phyloP scores from a whole-genome alignment of 2,113 vertebrate species.

The Donacobius atricapilla region DNA sequence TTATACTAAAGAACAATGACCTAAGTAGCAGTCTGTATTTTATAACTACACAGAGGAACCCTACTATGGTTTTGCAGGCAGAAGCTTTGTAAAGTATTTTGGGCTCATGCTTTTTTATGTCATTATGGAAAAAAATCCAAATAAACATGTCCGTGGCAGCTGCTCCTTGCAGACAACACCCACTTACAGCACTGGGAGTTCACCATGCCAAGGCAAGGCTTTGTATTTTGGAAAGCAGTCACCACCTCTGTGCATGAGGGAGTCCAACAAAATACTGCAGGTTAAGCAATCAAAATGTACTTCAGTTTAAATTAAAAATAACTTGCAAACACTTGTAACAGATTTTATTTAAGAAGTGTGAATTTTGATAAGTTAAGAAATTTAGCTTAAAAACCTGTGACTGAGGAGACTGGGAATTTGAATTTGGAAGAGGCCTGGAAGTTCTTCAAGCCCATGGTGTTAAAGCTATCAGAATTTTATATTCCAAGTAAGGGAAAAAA shows the following conservation, averaged over 20 bases:
- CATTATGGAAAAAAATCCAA: not conserved
- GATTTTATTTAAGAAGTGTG: slow-evolving; percentile 5
- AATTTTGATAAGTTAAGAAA: not conserved
- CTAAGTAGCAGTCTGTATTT: not conserved
- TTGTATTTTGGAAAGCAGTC: not conserved
- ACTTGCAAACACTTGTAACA: not conserved
- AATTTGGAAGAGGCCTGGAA: not conserved
- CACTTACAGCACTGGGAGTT: not conserved
- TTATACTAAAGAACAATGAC: not conserved
- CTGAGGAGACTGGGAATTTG: not conserved
- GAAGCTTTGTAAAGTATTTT: not conserved
- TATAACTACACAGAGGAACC: not conserved
- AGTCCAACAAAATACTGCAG: not conserved
- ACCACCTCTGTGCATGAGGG: not conserved
- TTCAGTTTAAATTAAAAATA: not conserved
- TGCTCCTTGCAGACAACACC: not conserved
- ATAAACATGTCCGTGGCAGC: not conserved
- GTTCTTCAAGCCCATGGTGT: not conserved
- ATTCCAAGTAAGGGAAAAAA: not conserved
- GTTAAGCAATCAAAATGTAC: not conserved
- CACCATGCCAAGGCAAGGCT: not conserved
- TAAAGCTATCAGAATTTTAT: not conserved
- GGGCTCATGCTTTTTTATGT: not conserved
- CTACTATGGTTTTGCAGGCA: not conserved
- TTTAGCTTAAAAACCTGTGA: not conserved